Conservation (phyloP, 2,797 vertebrate genomes). For the Anabacerthia variegaticeps region DNA sequence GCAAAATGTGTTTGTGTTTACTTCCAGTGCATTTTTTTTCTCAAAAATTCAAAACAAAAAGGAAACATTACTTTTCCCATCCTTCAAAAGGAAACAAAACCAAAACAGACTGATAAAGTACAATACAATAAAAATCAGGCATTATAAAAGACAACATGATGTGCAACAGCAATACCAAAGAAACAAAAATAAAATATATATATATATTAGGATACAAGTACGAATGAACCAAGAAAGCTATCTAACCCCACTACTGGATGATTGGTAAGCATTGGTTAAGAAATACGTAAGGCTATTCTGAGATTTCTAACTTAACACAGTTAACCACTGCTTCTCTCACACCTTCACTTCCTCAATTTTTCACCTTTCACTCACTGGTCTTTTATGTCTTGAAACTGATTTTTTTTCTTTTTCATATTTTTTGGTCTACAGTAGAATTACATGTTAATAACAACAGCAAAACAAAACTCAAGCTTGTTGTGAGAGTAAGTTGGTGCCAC, state of each 20-base stretch:
- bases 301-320: conserved; percentile 75
- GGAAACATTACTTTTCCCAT: conserved; percentile 68
- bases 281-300: conserved; percentile 79
- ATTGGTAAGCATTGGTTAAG: conserved; percentile 79
- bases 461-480: conserved; percentile 61
- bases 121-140: conserved; percentile 79
- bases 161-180: conserved; percentile 79
- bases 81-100: conserved; percentile 73
- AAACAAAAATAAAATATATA: conserved; percentile 62
- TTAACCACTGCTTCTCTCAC: conserved; percentile 75
- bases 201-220: conserved; percentile 64
- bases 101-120: conserved; percentile 70
- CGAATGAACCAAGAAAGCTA: conserved; percentile 74
- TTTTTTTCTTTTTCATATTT: conserved; percentile 70
- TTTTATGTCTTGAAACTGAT: conserved; percentile 73
- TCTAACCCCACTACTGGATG: conserved; percentile 70
- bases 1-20: conserved; percentile 77
- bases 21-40: conserved; percentile 80
- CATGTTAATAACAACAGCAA: conserved; percentile 76
- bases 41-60: conserved; percentile 76
- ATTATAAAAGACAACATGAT: conserved; percentile 78
- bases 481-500: conserved; percentile 75
- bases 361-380: conserved; percentile 72
- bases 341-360: conserved; percentile 64
- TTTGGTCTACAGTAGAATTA: conserved; percentile 87